Base-by-base conservation (phyloP, 2,888 invertebrate species). In the Lepidonotus clava region DNA sequence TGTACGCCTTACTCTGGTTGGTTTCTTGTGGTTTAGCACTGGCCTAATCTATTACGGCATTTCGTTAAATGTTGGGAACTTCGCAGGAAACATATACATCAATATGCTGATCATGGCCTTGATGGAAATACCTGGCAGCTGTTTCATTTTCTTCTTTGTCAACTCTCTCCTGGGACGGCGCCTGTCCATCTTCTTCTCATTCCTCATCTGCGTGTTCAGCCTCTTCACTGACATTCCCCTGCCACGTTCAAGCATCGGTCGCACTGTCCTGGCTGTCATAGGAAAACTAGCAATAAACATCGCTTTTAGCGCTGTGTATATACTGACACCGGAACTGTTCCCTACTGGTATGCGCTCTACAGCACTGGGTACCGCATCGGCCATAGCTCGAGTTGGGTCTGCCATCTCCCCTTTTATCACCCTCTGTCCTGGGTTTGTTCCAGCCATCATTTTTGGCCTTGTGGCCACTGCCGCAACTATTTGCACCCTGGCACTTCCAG, bases 391-490 rank as follows among this genome's bases (percentile, higher is more conserved):
- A n/a, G 4, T 56, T 11, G 56, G 56, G n/a, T 56, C 56, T 11
- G 56, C 56, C 56, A 56, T 56, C 56, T 56, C 56, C 56, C 56
- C 56, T 18, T 56, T 56, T 56, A 56, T 56, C 8, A n/a, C 56
- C 56, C 56, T 21, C 21, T 56, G 56, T n/a, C n/a, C n/a, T 18
- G n/a, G 14, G 8, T n/a, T 4, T n/a, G n/a, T 56, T 4, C 14
- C 56, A n/a, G 14, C 56, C 56, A 56, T 56, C 56, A 56, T n/a
- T n/a, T 56, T 56, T n/a, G 56, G 56, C 4, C 4, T 56, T 11
- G n/a, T n/a, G 5, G 56, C 56, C 8, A 18, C n/a, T 5, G 4
- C n/a, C 21, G 56, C 56, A 4, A n/a, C 56, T n/a, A 56, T 56
- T 4, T 11, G 4, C 8, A n/a, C n/a, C n/a, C 56, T 56, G 14